Evolutionary conservation across 2,888 invertebrate species (phyloP).

Genomic region (Proisotoma minuta): DNA sequence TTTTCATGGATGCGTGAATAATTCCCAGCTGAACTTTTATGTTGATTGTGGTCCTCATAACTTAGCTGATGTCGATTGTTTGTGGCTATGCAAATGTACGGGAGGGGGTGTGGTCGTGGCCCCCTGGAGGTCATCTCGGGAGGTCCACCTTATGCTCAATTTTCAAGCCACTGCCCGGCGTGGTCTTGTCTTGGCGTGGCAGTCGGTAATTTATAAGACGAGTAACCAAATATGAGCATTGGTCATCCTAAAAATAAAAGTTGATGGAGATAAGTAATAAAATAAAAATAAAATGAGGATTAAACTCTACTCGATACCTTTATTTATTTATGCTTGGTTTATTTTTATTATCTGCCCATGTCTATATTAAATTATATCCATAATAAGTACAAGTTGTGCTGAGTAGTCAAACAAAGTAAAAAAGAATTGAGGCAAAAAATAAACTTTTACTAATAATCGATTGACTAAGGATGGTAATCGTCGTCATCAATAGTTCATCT

Average conservation of each 20-base stretch:
- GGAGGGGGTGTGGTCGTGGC: slow-evolving; percentile 46
- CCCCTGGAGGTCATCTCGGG: slow-evolving; percentile 47
- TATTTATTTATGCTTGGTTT: slow-evolving; percentile 1
- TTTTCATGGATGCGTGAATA: too few relatives aligned
- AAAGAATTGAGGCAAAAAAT: too few relatives aligned
- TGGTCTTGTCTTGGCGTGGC: not conserved
- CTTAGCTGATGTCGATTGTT: too few relatives aligned
- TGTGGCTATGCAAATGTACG: not conserved
- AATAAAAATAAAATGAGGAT: slow-evolving; percentile 2
- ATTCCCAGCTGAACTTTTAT: too few relatives aligned
- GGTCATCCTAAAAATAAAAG: slow-evolving; percentile 2
- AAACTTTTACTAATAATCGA: too few relatives aligned
- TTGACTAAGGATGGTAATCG: too few relatives aligned
- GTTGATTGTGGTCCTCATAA: too few relatives aligned
- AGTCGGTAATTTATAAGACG: slow-evolving; percentile 1
- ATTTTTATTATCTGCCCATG: not conserved
- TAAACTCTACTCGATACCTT: not conserved
- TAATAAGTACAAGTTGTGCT: too few relatives aligned
- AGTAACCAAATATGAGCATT: slow-evolving; percentile 6
- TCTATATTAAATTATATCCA: not conserved
- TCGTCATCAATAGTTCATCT: too few relatives aligned
- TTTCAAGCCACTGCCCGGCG: slow-evolving; percentile 5
- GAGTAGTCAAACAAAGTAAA: too few relatives aligned
- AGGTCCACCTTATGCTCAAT: slow-evolving; percentile 47
- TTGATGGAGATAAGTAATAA: too few relatives aligned